phyloP scores from a whole-genome alignment of 2,797 vertebrate genomes.

The Silurus lanzhouensis region DNA sequence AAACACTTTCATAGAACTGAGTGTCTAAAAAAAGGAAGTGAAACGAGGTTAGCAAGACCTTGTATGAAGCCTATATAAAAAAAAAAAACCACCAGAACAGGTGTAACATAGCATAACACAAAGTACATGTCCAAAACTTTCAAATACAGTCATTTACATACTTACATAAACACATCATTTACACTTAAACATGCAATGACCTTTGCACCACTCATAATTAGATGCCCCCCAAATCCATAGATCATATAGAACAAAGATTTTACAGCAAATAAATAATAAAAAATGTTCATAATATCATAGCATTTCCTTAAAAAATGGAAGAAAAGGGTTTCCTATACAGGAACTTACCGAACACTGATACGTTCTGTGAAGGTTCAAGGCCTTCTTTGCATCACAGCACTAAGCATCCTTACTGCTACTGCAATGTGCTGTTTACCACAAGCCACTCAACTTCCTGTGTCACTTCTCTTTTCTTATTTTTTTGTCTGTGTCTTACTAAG shows the following conservation, averaged over 20 bases:
- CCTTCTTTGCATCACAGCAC: constrained; percentile 47
- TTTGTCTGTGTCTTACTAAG: constrained; percentile 25
- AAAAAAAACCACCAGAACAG: constrained; percentile 26
- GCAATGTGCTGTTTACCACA: constrained; percentile 58
- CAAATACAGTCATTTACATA: not conserved
- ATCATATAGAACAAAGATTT: not conserved
- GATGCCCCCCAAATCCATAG: not conserved
- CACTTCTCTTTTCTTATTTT: constrained; percentile 70
- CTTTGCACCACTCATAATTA: not conserved
- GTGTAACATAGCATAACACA: constrained; percentile 14
- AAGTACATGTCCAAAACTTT: not conserved
- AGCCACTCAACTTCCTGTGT: constrained; percentile 77
- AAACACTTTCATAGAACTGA: constrained; percentile 22
- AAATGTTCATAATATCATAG: not conserved
- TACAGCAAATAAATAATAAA: not conserved
- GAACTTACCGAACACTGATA: constrained; percentile 45
- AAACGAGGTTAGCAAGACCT: constrained; percentile 40
- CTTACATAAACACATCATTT: not conserved
- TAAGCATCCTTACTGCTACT: constrained; percentile 31
- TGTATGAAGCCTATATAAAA: not conserved
- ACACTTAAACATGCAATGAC: not conserved
- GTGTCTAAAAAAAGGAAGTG: constrained; percentile 42
- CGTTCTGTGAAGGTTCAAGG: constrained; percentile 34
- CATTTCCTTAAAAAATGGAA: not conserved
- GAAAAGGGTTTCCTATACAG: constrained; percentile 15